Base-by-base conservation (phyloP, 2,888 invertebrate species). In the Isoperla grammatica region DNA sequence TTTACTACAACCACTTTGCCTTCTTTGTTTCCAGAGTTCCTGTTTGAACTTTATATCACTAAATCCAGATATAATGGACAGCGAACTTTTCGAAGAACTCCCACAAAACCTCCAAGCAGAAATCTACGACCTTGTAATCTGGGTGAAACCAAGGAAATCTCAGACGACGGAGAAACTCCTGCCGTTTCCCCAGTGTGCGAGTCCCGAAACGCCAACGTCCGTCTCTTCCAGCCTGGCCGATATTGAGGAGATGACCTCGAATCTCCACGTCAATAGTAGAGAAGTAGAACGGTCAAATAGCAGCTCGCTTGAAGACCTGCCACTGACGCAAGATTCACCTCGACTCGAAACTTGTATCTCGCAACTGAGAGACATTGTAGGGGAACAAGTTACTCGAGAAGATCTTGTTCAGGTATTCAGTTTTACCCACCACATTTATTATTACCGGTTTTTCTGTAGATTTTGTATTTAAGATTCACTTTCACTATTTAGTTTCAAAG, bases 21-120 rank as follows among this genome's bases (percentile, higher is more conserved):
- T 29, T 29, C 8, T 29, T 29, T 29, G 29, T 29, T 29, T 8
- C 57, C 69, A 82, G 82, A 76, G 75, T 57, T 73, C 75, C 19
- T 78, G 79, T 62, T 70, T 82, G 65, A 75, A 74, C 60, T 82
- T 76, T 67, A 77, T 82, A 20, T 74, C 76, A n/a, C 72, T 76
- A 59, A 77, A 81, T 68, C 78, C 78, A 29, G 76, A 77, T 63
- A 71, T 81, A 49, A 76, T 78, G 53, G 78, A 79, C 62, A 76
- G 76, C 63, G 81, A 82, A 61, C 71, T 80, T 54, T 82, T 80
- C 69, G 77, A 77, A 62, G 81, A 82, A 65, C 71, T 83, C 40
- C 79, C 81, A 2, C 78, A 79, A 57, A 76, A 79, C 54, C 71
- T 83, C 59, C 81, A 81, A 69, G 74, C 79, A n/a, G 81, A 81